Evolutionary conservation across 2,888 invertebrate genomes (phyloP).

Genomic region (Rhagonycha fulva): DNA sequence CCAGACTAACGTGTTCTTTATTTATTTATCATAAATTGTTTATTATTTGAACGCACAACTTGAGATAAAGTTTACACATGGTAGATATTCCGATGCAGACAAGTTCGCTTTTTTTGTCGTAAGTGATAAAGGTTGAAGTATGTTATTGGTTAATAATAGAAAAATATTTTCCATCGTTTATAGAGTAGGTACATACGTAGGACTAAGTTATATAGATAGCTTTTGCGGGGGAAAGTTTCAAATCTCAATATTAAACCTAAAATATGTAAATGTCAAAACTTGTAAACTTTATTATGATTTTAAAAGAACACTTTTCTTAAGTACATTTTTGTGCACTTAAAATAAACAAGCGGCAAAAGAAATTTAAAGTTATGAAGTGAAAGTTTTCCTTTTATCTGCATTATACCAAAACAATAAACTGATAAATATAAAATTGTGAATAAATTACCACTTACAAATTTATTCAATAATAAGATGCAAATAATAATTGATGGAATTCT

Average conservation of each 20-base stretch:
- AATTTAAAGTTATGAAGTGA: neutral
- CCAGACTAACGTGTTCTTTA: neutral
- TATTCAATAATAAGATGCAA: no score
- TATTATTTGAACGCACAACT: slow-evolving; percentile 3
- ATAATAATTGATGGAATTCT: no score
- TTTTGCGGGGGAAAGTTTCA: neutral
- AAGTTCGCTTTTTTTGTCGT: neutral
- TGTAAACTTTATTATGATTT: neutral
- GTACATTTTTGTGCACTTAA: neutral
- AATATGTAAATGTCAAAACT: neutral
- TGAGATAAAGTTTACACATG: slow-evolving; percentile 4
- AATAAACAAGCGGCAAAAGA: neutral
- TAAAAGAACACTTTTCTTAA: neutral
- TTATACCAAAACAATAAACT: neutral
- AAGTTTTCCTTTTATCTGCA: neutral
- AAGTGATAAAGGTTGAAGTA: neutral
- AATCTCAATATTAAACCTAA: neutral
- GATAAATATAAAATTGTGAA: neutral
- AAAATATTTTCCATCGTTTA: neutral
- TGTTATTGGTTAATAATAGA: neutral
- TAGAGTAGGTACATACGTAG: neutral
- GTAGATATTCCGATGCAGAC: neutral
- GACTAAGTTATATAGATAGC: neutral
- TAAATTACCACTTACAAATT: no score
- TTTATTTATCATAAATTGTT: slow-evolving; percentile 12